These are phyloP conservation scores for Deilephila elpenor DNA, from an alignment of 2,888 invertebrate species.

Conservation along the genomic window DNA sequence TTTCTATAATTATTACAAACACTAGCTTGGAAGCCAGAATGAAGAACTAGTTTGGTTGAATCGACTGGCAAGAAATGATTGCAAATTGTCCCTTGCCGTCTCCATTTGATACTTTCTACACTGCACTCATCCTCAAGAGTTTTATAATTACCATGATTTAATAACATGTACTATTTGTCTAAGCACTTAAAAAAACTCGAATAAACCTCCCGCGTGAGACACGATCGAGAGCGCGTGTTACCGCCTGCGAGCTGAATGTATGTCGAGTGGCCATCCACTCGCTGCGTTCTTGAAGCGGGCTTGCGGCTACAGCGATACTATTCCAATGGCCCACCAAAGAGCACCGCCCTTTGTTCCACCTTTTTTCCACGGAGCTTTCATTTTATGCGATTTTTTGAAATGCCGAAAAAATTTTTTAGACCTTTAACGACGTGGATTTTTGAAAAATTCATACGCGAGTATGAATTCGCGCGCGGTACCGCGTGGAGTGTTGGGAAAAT, in stretches of 20 bases:
- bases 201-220: neutral
- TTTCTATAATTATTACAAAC: too few relatives aligned
- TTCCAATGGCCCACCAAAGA: constrained; percentile 57
- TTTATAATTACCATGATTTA: too few relatives aligned
- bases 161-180: neutral
- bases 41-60: too few relatives aligned
- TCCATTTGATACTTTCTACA: too few relatives aligned
- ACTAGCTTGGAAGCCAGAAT: too few relatives aligned
- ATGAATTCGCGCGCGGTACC: neutral
- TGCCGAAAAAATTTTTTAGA: constrained; percentile 26
- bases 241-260: constrained; percentile 48
- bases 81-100: too few relatives aligned
- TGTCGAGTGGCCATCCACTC: constrained; percentile 60
- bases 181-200: neutral
- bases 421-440: constrained; percentile 22
- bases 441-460: neutral
- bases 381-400: constrained; percentile 29
- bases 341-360: constrained; percentile 52
- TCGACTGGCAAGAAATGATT: too few relatives aligned
- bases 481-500: neutral
- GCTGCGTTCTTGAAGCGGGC: constrained; percentile 42
- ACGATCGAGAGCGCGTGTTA: constrained; percentile 37
- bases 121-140: too few relatives aligned
- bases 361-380: constrained; percentile 24
- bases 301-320: constrained; percentile 51